Evolutionary conservation across 1,140 invertebrate species (phyloP).

Genomic region (Charaxes varanes): DNA sequence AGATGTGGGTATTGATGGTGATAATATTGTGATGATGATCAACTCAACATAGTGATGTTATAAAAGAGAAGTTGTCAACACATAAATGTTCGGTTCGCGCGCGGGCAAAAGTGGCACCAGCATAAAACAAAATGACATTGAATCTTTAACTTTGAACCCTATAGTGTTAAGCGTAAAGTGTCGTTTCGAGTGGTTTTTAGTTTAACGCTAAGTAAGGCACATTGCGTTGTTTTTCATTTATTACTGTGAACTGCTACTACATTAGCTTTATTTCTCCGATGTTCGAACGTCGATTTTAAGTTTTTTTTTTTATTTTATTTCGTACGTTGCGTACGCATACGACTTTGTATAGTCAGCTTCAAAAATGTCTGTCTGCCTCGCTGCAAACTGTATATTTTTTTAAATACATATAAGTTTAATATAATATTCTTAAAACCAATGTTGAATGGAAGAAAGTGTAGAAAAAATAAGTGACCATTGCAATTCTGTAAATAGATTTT

Average conservation of each 20-base stretch:
- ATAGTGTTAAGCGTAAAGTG: constrained; percentile 49
- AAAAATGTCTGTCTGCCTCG: constrained; percentile 3
- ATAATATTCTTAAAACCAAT: no score
- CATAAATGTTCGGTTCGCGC: not conserved
- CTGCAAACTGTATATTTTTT: constrained; percentile 1
- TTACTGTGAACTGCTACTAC: constrained; percentile 21
- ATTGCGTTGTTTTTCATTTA: constrained; percentile 24
- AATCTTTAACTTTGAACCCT: constrained; percentile 30
- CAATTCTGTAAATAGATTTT: no score
- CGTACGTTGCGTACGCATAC: constrained; percentile 8
- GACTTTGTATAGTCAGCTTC: constrained; percentile 20
- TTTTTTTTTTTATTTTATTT: constrained; percentile 5
- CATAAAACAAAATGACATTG: constrained; percentile 41
- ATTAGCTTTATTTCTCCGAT: constrained; percentile 8
- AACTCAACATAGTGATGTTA: no score
- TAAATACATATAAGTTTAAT: no score
- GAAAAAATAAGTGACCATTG: no score
- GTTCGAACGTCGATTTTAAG: not conserved
- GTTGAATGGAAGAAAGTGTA: no score
- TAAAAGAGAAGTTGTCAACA: not conserved
- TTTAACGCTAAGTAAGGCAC: constrained; percentile 27
- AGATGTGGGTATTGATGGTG: no score
- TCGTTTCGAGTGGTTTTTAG: constrained; percentile 44
- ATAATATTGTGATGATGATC: no score
- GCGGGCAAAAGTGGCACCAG: constrained; percentile 12